phyloP scores from a whole-genome alignment of 2,888 invertebrate species.

The Sarcophaga subvicina region DNA sequence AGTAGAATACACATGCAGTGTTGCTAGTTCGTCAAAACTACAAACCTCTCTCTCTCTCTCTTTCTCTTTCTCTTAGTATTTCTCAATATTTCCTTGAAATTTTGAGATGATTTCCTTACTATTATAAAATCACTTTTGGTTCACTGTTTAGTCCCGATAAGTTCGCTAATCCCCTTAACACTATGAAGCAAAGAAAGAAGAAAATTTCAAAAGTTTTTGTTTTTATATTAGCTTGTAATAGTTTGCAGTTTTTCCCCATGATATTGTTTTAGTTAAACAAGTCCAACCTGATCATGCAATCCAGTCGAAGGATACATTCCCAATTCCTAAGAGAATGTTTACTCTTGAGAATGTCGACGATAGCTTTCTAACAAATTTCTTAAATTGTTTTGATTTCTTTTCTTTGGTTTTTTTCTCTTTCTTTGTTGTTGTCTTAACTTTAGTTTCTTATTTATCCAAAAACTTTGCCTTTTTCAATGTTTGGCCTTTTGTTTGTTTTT shows the following conservation, averaged over 20 bases:
- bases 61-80: too few relatives aligned
- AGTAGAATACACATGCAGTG: too few relatives aligned
- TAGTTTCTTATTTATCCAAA: slow-evolving; percentile 42
- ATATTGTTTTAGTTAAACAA: neutral
- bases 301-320: neutral
- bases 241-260: neutral
- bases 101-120: too few relatives aligned
- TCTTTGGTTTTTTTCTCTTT: neutral
- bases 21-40: too few relatives aligned
- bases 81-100: too few relatives aligned
- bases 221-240: neutral
- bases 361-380: slow-evolving; percentile 57
- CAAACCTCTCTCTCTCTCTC: too few relatives aligned
- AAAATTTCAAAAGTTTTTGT: neutral
- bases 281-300: neutral
- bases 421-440: neutral
- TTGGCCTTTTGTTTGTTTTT: slow-evolving; percentile 50
- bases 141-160: neutral
- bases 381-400: slow-evolving; percentile 47
- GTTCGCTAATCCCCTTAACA: neutral
- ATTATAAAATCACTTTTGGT: too few relatives aligned
- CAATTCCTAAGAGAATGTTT: neutral
- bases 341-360: slow-evolving; percentile 39
- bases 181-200: neutral
- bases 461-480: slow-evolving; percentile 58